phyloP scores from a whole-genome alignment of 2,797 vertebrate species.

The Balearica regulorum region DNA sequence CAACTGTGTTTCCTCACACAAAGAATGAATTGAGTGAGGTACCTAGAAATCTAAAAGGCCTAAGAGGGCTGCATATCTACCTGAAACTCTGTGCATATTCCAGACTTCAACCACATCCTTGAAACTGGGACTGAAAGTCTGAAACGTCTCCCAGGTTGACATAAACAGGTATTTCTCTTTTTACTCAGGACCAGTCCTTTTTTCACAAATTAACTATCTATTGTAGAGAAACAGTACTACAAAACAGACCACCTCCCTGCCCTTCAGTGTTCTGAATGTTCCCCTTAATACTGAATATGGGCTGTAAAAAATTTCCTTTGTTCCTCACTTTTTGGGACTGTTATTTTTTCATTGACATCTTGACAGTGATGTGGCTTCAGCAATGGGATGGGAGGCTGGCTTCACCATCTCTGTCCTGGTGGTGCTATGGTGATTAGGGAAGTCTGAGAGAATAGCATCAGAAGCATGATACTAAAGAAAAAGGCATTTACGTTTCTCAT shows the following conservation, averaged over 20 bases:
- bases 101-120: not conserved
- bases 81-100: not conserved
- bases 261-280: not conserved
- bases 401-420: not conserved
- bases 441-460: not conserved
- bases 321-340: not conserved
- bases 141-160: not conserved
- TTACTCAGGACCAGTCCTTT: not conserved
- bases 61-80: accelerated
- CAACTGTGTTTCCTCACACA: not conserved
- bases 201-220: not conserved
- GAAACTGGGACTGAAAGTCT: not conserved
- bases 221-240: not conserved
- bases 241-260: not conserved
- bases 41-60: not conserved
- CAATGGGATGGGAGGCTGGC: not conserved
- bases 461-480: not conserved
- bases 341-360: not conserved
- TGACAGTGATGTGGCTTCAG: not conserved
- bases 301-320: not conserved
- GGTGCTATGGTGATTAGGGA: not conserved
- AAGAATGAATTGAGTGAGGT: not conserved
- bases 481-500: not conserved
- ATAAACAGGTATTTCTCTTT: not conserved
- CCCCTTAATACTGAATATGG: not conserved